Evolutionary conservation across 2,113 vertebrate genomes (phyloP).

Genomic region (Nyctibius bracteatus): DNA sequence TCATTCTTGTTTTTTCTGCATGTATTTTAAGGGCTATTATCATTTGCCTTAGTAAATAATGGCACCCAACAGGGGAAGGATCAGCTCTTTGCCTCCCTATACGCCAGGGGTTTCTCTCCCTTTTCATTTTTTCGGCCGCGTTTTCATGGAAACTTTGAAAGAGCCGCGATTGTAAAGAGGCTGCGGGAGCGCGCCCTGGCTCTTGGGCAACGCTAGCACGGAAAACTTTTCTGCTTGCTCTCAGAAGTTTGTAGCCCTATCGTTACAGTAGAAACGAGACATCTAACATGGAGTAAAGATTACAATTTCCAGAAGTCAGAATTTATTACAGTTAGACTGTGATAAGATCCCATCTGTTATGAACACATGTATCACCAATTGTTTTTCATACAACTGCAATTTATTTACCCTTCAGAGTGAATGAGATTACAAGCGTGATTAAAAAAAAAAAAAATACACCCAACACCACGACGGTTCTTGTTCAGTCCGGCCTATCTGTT

Average conservation of each 20-base stretch:
- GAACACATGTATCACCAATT: slow-evolving; percentile 63
- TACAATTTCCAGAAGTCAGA: slow-evolving; percentile 64
- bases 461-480: not conserved
- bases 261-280: not conserved
- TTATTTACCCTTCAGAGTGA: slow-evolving; percentile 59
- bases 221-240: not conserved
- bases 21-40: not conserved
- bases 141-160: not conserved
- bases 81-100: not conserved
- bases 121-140: not conserved
- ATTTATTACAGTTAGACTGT: slow-evolving; percentile 61
- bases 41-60: not conserved
- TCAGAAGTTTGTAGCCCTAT: not conserved
- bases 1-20: not conserved
- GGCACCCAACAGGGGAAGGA: not conserved
- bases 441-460: not conserved
- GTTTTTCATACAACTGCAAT: slow-evolving; percentile 57
- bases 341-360: slow-evolving; percentile 68
- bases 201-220: not conserved
- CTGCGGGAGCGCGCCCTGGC: not conserved
- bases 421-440: slow-evolving; percentile 53
- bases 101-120: not conserved
- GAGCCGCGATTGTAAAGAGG: not conserved
- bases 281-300: slow-evolving; percentile 16
- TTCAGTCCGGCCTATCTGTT: not conserved